These are phyloP conservation scores for Metacarcinus magister DNA, from an alignment of 2,888 invertebrate genomes.

Conservation along the genomic window DNA sequence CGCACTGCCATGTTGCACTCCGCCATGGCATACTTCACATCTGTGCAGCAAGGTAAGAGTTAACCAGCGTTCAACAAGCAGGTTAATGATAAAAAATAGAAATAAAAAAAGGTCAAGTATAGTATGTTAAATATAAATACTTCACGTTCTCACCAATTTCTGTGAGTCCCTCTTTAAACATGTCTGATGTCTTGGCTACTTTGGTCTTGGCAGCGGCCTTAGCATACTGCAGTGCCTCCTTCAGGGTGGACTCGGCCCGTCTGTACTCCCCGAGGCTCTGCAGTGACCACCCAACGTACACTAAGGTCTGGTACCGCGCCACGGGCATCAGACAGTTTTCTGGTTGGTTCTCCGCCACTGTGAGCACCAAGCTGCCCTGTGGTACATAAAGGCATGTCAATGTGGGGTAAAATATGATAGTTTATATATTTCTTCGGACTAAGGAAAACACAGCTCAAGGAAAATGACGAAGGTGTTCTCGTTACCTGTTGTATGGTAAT, in stretches of 20 bases:
- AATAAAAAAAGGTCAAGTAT: background rate
- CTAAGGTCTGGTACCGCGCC: constrained; percentile 89
- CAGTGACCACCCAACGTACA: constrained; percentile 90
- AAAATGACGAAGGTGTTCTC: too few species aligned
- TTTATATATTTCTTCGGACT: background rate
- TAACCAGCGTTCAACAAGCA: background rate
- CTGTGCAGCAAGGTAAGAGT: constrained; percentile 84
- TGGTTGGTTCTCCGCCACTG: constrained; percentile 88
- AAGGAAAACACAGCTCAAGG: background rate
- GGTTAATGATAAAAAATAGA: too few species aligned
- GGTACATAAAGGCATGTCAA: constrained; percentile 83
- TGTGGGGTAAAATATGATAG: background rate
- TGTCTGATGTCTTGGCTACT: constrained; percentile 82
- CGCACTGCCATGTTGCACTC: constrained; percentile 89
- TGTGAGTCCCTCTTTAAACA: constrained; percentile 86
- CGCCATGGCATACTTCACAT: constrained; percentile 90
- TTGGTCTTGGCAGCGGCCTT: constrained; percentile 86
- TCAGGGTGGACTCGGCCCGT: constrained; percentile 89
- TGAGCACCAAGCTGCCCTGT: constrained; percentile 89
- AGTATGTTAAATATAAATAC: background rate
- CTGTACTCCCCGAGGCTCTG: constrained; percentile 89
- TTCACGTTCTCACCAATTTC: constrained; percentile 85
- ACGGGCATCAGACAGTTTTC: constrained; percentile 87
- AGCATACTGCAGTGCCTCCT: constrained; percentile 88
- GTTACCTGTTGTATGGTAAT: too few species aligned